Evolutionary conservation across 2,888 invertebrate species (phyloP), one percentile per base, ranked within the genome.

Genomic region (Ernsta delagoae): DNA sequence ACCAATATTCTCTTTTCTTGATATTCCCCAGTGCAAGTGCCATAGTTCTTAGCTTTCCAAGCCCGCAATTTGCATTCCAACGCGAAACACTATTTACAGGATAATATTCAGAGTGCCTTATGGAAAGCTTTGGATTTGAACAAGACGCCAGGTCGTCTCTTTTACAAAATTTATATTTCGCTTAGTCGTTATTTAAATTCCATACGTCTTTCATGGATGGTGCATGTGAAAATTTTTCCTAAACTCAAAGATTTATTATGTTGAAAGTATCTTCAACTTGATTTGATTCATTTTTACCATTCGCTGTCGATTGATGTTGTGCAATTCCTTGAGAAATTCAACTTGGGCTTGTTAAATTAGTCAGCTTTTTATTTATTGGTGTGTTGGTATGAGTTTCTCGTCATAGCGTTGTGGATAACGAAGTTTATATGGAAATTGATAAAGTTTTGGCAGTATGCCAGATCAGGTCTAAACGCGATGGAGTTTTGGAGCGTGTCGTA

Each of bases 181-280:
- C 60, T 53, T 60, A 60, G 43, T 60, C 66, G 54, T 66, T 60
- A 66, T 60, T 66, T 60, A 66, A 60, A 66, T 66, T 66, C 60
- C 16, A 34, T 16, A 11, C 66, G 60, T 34, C 61, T 31, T 53
- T 56, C 57, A 7, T 39, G 54, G 31, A 39, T 43, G 66, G 34
- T 43, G 54, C 45, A 54, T 66, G 43, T 60, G 66, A 60, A 60
- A 54, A 12, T 59, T 65, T 61, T 54, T 39, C 54, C 39, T 16
- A 50, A 50, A 50, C 16, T 53, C 31, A 36, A 34, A n/a, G 66
- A 60, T 66, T 60, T 66, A 66, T 66, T 66, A 43, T 60, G 60
- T 60, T 43, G 60, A 54, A 16, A 54, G 66, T 43, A 54, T 59
- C 53, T 24, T 41, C 50, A 54, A 56, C 50, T 59, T 53, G 59